Base-by-base conservation (phyloP, 2,797 vertebrate species). In the Columba guinea region DNA sequence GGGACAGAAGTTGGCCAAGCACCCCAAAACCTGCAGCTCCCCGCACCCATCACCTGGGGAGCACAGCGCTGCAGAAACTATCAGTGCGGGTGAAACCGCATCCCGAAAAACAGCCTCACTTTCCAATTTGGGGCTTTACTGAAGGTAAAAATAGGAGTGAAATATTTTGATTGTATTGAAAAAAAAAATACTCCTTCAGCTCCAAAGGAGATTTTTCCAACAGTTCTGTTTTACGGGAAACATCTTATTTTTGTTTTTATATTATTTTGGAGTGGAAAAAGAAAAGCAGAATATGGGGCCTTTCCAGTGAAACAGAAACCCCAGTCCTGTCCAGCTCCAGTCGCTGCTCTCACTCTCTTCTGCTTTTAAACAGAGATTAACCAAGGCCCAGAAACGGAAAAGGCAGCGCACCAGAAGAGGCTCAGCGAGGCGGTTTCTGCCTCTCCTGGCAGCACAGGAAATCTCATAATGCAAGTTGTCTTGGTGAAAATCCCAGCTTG, bases 121-220 rank as follows among this genome's bases (percentile, higher is more conserved):
- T 78, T 53, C 87, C 78, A 78, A 71, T 12, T 17, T 5, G 53
- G 55, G 69, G 37, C 44, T 77, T 55, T 13, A 52, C 52, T 27
- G 64, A 82, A 59, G 55, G 74, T 56, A 89, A 92, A 93, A 94
- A 89, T 68, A 92, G 77, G 89, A 92, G 24, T 7, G 53, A 80
- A 91, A 80, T 90, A 35, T 92, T 94, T 84, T 60, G 53, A 68
- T 67, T 62, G 63, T 13, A 74, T 34, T 55, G 44, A 27, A 41
- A 69, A 16, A 16, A 53, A 46, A 82, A 22, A 26, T 6, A 39
- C 85, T 53, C 79, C 44, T 53, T 87, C 28, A 1, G 30, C 32
- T 76, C 60, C 24, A 18, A 34, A 16, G 30, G 34, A 77, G 35
- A 59, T 69, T 89, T 90, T 93, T 87, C 71, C 85, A 69, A 26